Evolutionary conservation across 30 jellyfish, hydroid and myxozoan species (phyloP).

Genomic region (Nemopilema nomurai): DNA sequence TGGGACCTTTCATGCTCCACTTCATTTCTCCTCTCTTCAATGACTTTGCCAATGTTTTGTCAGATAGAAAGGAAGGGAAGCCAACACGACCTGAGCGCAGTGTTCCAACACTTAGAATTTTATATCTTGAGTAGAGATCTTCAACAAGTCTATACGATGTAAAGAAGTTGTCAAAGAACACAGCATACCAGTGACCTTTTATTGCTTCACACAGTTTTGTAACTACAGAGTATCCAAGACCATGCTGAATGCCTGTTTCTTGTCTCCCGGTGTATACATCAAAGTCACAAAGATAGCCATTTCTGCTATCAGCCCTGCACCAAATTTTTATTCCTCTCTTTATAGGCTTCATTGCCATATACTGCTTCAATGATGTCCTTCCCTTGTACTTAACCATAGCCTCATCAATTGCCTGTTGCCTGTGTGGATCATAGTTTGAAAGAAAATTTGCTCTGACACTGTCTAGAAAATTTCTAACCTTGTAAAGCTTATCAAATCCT

Average conservation of each 20-base stretch:
- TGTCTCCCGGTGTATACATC: conserved; percentile 64
- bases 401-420: conserved; percentile 67
- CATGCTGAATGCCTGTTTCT: conserved; percentile 25
- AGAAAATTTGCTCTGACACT: conserved; percentile 8
- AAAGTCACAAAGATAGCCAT: conserved; percentile 73
- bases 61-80: conserved; percentile 21
- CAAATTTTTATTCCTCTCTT: conserved; percentile 80
- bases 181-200: conserved; percentile 63
- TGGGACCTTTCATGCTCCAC: conserved; percentile 42
- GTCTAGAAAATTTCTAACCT: conserved; percentile 6
- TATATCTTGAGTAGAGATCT: conserved; percentile 15
- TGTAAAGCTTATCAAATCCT: conserved; percentile 15
- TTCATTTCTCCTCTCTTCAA: conserved; percentile 27
- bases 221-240: conserved; percentile 64
- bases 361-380: conserved; percentile 68
- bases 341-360: conserved; percentile 79
- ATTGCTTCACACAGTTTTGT: conserved; percentile 26
- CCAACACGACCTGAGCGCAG: conserved; percentile 30
- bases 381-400: conserved; percentile 79
- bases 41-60: conserved; percentile 6
- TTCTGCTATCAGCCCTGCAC: conserved; percentile 59
- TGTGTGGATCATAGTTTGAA: conserved; percentile 37
- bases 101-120: conserved; percentile 46
- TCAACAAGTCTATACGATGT: conserved; percentile 61
- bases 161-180: conserved; percentile 56